Evolutionary conservation across 2,888 invertebrate genomes (phyloP), one percentile per base, ranked within the genome.

Genomic region (Xestia rhomboidea): DNA sequence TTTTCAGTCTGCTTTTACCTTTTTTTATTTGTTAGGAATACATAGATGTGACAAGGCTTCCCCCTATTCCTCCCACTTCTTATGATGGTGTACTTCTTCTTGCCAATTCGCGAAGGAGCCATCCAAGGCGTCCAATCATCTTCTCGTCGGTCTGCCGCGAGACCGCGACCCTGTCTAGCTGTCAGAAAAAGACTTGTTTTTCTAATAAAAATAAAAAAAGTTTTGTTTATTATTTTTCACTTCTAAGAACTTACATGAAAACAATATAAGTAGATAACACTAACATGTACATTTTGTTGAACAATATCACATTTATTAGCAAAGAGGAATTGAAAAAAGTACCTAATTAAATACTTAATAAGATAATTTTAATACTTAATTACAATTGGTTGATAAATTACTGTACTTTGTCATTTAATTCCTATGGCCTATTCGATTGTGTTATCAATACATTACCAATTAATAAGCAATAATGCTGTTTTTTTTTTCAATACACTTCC

Each of bases 231-330:
- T 46, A 38, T 46, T 46, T 44, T 2, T 21, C 8, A 13, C 13
- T 3, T 2, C 24, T 0, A 21, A 27, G 6, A 41, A 70, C 24
- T 27, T 41, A 62, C 4, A 21, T 21, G n/a, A 46, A 44, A 15
- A 69, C 24, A 70, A 30, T 34, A 2, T 24, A 41, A 41, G 41
- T 46, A 67, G 6, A 11, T 27, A 34, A 77, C 46, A 46, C 34
- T 24, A 76, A 34, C 51, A 77, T 44, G 1, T 57, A 15, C 18
- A 73, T 49, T 74, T 51, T 24, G 13, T 24, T 51, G 2, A 77
- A 51, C 15, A 83, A 49, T 79, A 83, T 79, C 79, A 79, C 79
- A 83, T 62, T 83, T 57, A 83, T 34, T 79, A 57, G 63, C 44
- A 54, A 46, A 67, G 62, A 41, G 3, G 38, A 66, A 62, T 44